These are phyloP conservation scores for Meandrina meandrites DNA, from an alignment of 92 coral and sea anemone species.

Conservation along the genomic window DNA sequence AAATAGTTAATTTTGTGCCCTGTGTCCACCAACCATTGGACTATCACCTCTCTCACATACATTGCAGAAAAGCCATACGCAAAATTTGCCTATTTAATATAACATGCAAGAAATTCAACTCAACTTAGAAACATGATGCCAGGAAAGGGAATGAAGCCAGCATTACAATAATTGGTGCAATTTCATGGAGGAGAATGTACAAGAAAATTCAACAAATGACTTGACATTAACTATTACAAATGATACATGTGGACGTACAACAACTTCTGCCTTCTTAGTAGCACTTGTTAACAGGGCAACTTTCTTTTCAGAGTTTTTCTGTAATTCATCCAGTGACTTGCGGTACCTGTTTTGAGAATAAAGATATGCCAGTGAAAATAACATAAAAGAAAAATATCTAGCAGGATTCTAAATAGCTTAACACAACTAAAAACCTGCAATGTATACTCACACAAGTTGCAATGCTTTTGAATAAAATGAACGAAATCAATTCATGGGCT, in stretches of 20 bases:
- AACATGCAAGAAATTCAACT: no score
- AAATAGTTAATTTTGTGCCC: no score
- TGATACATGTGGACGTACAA: slow-evolving; percentile 57
- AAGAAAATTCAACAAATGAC: no score
- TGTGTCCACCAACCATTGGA: no score
- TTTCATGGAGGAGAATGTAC: not conserved
- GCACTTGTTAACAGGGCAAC: slow-evolving; percentile 80
- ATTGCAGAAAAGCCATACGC: no score
- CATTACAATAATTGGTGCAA: not conserved
- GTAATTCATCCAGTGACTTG: slow-evolving; percentile 89
- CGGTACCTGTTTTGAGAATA: slow-evolving; percentile 76
- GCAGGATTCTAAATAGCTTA: not conserved
- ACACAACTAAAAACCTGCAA: not conserved
- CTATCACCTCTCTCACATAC: no score
- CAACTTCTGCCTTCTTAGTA: slow-evolving; percentile 77
- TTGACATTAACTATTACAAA: no score
- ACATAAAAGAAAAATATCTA: not conserved
- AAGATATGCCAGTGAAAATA: not conserved
- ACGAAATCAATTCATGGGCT: no score
- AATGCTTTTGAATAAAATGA: no score
- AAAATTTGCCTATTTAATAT: no score
- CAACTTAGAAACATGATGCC: not conserved
- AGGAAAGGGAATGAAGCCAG: not conserved
- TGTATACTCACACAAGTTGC: no score
- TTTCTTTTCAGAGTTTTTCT: slow-evolving; percentile 90